Percentiles rank a stretch among this genome's conserved stretches.
These are phyloP conservation scores for Ptyas mucosa DNA, from an alignment of 2,113 vertebrate species.

Conservation along the genomic window DNA sequence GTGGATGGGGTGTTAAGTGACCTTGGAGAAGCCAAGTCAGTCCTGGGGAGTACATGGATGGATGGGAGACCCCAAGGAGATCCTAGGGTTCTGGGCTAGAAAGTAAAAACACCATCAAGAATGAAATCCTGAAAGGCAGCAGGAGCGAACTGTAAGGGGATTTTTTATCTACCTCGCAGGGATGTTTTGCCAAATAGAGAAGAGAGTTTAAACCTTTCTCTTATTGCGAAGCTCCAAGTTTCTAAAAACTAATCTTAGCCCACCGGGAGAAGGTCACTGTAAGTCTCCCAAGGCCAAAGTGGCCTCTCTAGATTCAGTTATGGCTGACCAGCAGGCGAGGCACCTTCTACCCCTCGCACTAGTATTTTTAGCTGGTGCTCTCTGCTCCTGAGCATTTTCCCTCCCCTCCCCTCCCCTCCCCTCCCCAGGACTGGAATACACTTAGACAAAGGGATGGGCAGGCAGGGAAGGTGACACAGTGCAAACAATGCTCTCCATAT, in stretches of 20 bases:
- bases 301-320: neutral
- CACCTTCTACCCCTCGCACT: neutral
- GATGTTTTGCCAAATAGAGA: neutral
- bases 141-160: neutral
- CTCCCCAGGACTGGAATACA: neutral
- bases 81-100: neutral
- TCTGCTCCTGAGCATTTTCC: neutral
- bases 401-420: neutral
- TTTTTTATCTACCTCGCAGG: neutral
- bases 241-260: neutral
- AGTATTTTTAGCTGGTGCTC: conserved; percentile 51
- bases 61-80: neutral
- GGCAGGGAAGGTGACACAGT: conserved; percentile 13
- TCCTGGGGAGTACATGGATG: neutral
- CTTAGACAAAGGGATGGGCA: neutral
- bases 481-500: conserved; percentile 26
- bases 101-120: neutral
- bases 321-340: neutral
- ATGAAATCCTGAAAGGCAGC: neutral
- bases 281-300: neutral
- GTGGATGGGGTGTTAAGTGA: neutral
- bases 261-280: neutral
- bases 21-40: neutral
- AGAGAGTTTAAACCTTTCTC: neutral
- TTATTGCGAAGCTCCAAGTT: neutral